Evolutionary conservation across 2,113 vertebrate genomes (phyloP).

Genomic region (Varanus komodoensis): DNA sequence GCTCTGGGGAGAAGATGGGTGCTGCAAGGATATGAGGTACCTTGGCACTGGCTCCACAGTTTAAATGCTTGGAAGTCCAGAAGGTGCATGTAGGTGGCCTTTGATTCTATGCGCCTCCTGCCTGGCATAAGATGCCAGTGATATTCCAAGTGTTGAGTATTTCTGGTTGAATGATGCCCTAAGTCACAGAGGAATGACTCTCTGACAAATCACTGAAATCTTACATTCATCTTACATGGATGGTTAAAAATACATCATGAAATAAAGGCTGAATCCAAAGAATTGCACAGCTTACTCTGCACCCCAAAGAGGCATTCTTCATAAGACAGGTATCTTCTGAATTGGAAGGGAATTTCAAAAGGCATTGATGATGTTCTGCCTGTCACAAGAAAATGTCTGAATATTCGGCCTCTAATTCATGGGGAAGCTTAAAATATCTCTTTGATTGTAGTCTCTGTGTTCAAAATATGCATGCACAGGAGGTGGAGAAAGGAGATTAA

Average conservation of each 20-base stretch:
- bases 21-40: no score
- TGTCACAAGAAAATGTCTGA: not conserved
- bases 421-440: not conserved
- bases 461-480: slow-evolving; percentile 30
- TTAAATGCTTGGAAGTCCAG: no score
- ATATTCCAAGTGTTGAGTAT: no score
- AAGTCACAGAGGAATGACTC: not conserved
- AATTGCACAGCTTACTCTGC: not conserved
- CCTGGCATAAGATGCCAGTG: no score
- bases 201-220: not conserved
- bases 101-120: no score
- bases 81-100: no score
- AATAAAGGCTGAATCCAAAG: not conserved
- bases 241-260: no score
- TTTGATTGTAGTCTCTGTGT: not conserved
- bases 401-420: not conserved
- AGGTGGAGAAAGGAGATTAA: not conserved
- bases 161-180: not conserved
- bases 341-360: not conserved
- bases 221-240: not conserved
- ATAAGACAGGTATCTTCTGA: not conserved
- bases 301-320: not conserved
- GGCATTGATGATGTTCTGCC: not conserved
- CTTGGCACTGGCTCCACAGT: no score
- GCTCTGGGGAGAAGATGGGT: no score